Conservation (phyloP, 2,797 vertebrate species). For the Aselliscus stoliczkanus region DNA sequence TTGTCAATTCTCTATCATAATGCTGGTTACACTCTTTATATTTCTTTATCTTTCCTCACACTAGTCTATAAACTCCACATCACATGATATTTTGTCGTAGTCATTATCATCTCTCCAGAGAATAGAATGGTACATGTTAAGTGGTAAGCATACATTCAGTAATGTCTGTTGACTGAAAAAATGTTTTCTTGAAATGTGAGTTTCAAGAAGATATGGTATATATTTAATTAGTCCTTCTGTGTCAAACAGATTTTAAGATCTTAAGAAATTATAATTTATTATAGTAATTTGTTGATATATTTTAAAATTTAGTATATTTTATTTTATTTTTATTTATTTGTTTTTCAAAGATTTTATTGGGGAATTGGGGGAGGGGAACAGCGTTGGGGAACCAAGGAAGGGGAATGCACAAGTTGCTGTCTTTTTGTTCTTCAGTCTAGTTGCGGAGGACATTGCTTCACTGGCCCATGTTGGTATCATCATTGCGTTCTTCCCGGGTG, state of each 20-base stretch:
- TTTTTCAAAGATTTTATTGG: too few relatives aligned
- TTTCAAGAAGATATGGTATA: neutral
- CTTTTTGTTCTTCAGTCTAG: too few relatives aligned
- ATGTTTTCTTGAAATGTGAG: neutral
- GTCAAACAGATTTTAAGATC: neutral
- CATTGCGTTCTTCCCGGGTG: too few relatives aligned
- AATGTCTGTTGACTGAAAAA: constrained; percentile 22
- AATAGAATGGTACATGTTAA: neutral
- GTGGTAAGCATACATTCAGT: neutral
- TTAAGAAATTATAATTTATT: neutral
- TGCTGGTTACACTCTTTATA: neutral
- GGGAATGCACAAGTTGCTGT: too few relatives aligned
- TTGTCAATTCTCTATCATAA: neutral
- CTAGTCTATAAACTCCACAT: neutral
- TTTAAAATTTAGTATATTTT: neutral
- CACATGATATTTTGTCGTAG: neutral
- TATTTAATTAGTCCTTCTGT: neutral
- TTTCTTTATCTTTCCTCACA: neutral
- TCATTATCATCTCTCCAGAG: neutral
- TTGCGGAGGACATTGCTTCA: too few relatives aligned
- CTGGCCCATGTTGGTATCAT: too few relatives aligned
- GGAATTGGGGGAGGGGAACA: too few relatives aligned
- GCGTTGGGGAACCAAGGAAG: too few relatives aligned
- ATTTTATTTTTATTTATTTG: too few relatives aligned
- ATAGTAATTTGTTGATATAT: neutral